Base-by-base conservation (phyloP, 2,888 invertebrate genomes). In the Acholoe squamosa region DNA sequence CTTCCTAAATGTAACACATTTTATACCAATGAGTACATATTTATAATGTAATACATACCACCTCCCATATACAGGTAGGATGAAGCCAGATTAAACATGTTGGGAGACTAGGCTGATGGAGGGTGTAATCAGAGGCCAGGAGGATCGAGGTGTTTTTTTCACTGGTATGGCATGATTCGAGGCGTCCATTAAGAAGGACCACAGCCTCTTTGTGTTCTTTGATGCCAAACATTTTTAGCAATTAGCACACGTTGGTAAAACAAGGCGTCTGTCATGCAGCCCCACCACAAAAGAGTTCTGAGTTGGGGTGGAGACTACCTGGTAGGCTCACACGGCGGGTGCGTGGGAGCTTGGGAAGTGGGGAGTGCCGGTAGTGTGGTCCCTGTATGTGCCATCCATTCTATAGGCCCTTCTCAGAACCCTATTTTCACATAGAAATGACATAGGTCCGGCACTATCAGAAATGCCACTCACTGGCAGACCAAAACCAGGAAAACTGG, bases 191-290 rank as follows among this genome's bases (percentile, higher is more conserved):
- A 80, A 80, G 80, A 43, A 33, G 43, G 34, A 80, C 80, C 31
- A 16, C 33, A 7, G 34, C 80, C 80, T 3, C 76, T 34, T 34
- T 80, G 80, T 80, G 80, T 80, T 80, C 80, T 80, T 80, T 80
- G 80, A 80, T 80, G 80, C 80, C 80, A 80, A 19, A 80, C 80
- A 80, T 80, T 80, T 80, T 80, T 33, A 80, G 80, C 80, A 80
- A 80, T 80, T 80, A 80, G 33, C 43, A 34, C 34, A 22, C 34
- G n/a, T 16, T 80, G 80, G 25, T 12, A 80, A 43, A 80, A 80
- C 80, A 80, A 34, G 80, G 43, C 10, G 7, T 14, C 19, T 80
- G 80, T 80, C 80, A 80, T 80, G 80, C 80, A 80, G 80, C 34
- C 28, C 22, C 43, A 76, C 16, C 61, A 61, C 61, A 61, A 19